Conservation (phyloP, 2,797 vertebrate species). For the Mus minutoides region DNA sequence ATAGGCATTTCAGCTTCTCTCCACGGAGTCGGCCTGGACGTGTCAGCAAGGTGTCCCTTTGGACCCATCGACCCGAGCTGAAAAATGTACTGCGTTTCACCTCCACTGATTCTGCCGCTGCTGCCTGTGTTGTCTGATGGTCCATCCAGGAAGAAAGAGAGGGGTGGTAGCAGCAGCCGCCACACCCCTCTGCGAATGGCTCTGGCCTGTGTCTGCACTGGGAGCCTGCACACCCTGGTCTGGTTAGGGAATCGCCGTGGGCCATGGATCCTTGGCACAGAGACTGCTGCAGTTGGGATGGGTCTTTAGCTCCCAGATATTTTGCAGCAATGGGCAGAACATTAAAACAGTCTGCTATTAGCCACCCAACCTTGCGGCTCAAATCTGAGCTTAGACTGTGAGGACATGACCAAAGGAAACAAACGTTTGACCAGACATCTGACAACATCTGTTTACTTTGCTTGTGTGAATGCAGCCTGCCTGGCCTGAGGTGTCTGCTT, state of each 20-base stretch:
- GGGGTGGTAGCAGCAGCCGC: no score
- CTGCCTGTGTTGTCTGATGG: neutral
- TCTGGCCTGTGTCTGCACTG: no score
- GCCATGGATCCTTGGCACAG: neutral
- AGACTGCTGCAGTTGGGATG: neutral
- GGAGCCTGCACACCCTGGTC: neutral
- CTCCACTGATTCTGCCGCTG: neutral
- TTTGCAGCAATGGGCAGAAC: constrained; percentile 8
- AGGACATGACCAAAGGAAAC: constrained; percentile 68
- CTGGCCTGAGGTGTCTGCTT: constrained; percentile 66
- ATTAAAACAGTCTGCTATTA: neutral
- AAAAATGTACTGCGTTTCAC: neutral
- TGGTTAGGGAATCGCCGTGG: neutral
- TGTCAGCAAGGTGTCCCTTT: constrained; percentile 58
- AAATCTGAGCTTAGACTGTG: constrained; percentile 16
- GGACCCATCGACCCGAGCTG: constrained; percentile 38
- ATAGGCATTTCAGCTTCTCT: constrained; percentile 48
- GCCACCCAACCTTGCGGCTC: constrained; percentile 49
- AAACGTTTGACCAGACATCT: constrained; percentile 70
- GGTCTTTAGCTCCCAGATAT: constrained; percentile 34
- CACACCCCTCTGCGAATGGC: neutral
- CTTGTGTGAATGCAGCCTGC: constrained; percentile 14
- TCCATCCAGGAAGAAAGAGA: neutral
- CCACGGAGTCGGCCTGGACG: neutral
- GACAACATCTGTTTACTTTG: constrained; percentile 65